These are phyloP conservation scores for Nymphalis c-album DNA, from an alignment of 2,888 invertebrate species.

Conservation along the genomic window DNA sequence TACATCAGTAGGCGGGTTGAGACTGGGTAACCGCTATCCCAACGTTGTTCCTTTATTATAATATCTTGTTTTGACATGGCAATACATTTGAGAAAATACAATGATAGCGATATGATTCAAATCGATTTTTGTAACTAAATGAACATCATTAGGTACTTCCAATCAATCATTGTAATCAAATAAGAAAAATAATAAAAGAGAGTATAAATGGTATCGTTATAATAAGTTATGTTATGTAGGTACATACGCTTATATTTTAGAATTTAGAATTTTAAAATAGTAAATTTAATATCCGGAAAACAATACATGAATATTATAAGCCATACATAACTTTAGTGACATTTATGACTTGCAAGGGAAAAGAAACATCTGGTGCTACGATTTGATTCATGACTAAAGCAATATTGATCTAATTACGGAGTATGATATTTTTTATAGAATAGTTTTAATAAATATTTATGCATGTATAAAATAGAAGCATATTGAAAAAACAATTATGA, in stretches of 20 bases:
- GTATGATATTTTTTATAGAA: not conserved
- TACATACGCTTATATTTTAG: too few relatives aligned
- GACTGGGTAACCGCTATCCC: constrained; percentile 4
- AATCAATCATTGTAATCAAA: too few relatives aligned
- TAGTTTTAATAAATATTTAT: not conserved
- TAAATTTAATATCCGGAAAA: too few relatives aligned
- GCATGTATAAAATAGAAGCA: too few relatives aligned
- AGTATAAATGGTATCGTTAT: too few relatives aligned
- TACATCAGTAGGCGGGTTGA: constrained; percentile 10
- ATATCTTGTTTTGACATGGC: constrained; percentile 2
- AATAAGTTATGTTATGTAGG: too few relatives aligned
- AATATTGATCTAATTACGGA: constrained; percentile 12
- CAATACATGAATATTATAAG: too few relatives aligned
- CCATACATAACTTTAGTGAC: constrained; percentile 18
- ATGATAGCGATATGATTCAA: not conserved
- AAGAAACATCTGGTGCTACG: constrained; percentile 26
- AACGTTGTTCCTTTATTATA: constrained; percentile 4
- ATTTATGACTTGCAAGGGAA: constrained; percentile 26
- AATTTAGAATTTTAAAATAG: too few relatives aligned
- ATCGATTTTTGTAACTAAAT: not conserved
- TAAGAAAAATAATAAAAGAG: too few relatives aligned
- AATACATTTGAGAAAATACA: not conserved
- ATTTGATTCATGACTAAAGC: constrained; percentile 20
- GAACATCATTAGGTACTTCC: too few relatives aligned
- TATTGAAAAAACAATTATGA: too few relatives aligned